phyloP scores from a whole-genome alignment of 2,888 invertebrate species.

The Thysanoteuthis rhombus region DNA sequence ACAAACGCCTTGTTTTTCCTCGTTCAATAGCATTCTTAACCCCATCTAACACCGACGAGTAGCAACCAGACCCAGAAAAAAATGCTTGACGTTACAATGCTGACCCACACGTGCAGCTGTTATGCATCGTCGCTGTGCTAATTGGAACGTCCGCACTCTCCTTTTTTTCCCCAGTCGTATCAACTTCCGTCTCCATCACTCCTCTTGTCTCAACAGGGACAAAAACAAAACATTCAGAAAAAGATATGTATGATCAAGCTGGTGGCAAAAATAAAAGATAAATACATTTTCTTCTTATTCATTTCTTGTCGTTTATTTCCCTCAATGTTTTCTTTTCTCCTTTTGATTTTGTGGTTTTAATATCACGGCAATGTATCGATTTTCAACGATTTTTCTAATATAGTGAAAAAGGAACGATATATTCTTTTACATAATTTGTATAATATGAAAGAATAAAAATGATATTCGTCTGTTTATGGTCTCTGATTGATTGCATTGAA shows the following conservation, averaged over 20 bases:
- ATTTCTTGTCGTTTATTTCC: fast-evolving
- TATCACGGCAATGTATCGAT: too few relatives aligned
- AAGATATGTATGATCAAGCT: background rate
- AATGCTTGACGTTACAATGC: background rate
- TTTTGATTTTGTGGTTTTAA: too few relatives aligned
- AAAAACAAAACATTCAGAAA: background rate
- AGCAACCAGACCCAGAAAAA: background rate
- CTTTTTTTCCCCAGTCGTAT: background rate
- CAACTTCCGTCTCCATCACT: background rate
- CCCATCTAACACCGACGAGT: background rate
- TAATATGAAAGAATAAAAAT: too few relatives aligned
- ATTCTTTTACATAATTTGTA: too few relatives aligned
- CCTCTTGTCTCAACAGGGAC: background rate
- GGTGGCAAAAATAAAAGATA: background rate
- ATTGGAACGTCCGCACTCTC: background rate
- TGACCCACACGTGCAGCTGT: too few relatives aligned
- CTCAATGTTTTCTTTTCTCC: background rate
- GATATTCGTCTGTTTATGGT: too few relatives aligned
- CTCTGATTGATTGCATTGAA: too few relatives aligned
- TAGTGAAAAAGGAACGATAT: too few relatives aligned
- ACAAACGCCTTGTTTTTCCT: background rate
- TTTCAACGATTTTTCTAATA: too few relatives aligned
- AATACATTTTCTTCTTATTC: background rate
- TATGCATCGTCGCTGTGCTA: background rate
- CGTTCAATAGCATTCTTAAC: background rate